phyloP scores from a whole-genome alignment of 2,888 invertebrate species.

The Poecilobothrus nobilitatus region DNA sequence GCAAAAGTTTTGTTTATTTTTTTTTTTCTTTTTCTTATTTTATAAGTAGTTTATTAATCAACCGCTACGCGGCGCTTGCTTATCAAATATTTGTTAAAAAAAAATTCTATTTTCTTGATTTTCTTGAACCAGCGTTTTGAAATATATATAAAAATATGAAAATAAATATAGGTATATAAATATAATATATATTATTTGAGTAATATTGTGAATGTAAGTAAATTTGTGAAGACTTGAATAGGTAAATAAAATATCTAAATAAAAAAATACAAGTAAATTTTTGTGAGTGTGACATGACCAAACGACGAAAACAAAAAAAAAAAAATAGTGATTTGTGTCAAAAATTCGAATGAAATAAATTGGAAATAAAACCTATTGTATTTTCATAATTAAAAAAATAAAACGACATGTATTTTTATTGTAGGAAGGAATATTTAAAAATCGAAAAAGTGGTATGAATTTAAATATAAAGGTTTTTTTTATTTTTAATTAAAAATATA shows the following conservation, averaged over 20 bases:
- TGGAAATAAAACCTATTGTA: background rate
- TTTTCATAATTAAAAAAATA: background rate
- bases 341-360: conserved; percentile 1
- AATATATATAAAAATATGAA: background rate
- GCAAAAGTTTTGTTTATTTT: background rate
- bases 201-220: background rate
- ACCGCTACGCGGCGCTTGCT: background rate
- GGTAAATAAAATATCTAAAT: background rate
- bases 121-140: background rate
- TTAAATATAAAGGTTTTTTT: no score
- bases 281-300: background rate
- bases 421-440: background rate
- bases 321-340: background rate
- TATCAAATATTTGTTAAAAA: background rate
- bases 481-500: no score
- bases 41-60: background rate
- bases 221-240: background rate
- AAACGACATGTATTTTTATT: no score
- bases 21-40: no score
- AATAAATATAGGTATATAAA: background rate
- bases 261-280: background rate
- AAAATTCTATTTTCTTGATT: background rate
- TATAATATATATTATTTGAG: background rate
- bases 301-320: background rate
- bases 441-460: no score